phyloP scores from a whole-genome alignment of 1,140 invertebrate species.

The Atta cephalotes region DNA sequence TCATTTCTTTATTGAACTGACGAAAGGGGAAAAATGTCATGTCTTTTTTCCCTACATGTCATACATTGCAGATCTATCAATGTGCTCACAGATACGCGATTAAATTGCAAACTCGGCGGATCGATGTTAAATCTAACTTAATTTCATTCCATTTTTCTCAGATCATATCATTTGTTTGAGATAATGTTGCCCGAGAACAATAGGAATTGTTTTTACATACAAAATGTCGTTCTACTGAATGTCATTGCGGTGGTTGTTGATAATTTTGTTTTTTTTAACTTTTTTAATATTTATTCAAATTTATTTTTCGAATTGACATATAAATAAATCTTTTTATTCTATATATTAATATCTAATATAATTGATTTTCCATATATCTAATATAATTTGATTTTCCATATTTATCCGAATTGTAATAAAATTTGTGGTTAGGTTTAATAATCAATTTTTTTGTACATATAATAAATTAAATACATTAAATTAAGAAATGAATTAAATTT shows the following conservation, averaged over 20 bases:
- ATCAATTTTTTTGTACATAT: not conserved
- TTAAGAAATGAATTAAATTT: not conserved
- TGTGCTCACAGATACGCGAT: not conserved
- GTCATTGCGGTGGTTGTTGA: not conserved
- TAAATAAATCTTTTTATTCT: not conserved
- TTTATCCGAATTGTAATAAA: not conserved
- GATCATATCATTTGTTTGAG: not conserved
- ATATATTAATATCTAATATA: not conserved
- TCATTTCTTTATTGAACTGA: constrained; percentile 6
- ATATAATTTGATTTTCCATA: not conserved
- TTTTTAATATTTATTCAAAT: not conserved
- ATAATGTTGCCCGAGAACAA: not conserved
- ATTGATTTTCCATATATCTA: not conserved
- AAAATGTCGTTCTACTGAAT: not conserved
- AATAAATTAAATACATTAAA: constrained; percentile 10
- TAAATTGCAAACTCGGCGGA: constrained; percentile 21
- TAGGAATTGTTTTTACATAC: not conserved
- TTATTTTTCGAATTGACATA: not conserved
- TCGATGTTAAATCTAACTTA: constrained; percentile 5
- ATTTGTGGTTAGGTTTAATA: not conserved
- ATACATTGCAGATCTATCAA: constrained; percentile 1
- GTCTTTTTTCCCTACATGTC: not conserved
- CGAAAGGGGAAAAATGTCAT: not conserved
- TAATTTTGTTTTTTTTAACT: not conserved
- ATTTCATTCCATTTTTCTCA: not conserved